Percentiles rank a stretch among this genome's conserved stretches.
Conservation (phyloP, 2,113 vertebrate species). For the Trematomus loennbergii region DNA sequence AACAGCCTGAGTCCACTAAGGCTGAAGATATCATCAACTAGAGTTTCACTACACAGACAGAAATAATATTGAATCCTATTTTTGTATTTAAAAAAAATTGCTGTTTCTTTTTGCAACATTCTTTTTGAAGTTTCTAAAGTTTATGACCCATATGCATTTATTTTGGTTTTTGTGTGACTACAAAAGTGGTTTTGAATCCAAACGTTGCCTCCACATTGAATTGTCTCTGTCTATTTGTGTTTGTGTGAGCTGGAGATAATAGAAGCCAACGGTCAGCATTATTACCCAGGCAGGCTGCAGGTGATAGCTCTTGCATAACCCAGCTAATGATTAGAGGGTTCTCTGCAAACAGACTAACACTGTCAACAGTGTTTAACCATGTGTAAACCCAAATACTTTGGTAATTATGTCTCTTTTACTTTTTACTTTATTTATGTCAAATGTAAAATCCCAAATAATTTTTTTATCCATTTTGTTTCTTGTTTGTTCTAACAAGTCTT, state of each 20-base stretch:
- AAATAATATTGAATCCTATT: too few species aligned
- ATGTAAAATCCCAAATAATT: not conserved
- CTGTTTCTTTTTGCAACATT: too few species aligned
- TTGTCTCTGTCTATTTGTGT: constrained; percentile 42
- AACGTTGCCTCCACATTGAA: not conserved
- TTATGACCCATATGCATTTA: not conserved
- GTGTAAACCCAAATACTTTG: not conserved
- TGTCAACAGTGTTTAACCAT: constrained; percentile 16
- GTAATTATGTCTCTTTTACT: not conserved
- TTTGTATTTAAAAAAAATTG: too few species aligned
- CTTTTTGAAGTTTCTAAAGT: too few species aligned
- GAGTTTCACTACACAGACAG: too few species aligned
- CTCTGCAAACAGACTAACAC: constrained; percentile 47
- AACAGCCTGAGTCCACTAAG: too few species aligned
- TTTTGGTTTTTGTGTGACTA: not conserved
- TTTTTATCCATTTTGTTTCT: not conserved
- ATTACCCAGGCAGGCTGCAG: constrained; percentile 65
- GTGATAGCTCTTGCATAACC: constrained; percentile 73
- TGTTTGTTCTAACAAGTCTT: not conserved
- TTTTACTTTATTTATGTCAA: not conserved
- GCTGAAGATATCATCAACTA: too few species aligned
- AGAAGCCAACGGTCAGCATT: constrained; percentile 72
- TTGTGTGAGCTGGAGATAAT: constrained; percentile 61
- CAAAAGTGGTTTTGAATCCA: not conserved
- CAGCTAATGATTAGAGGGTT: constrained; percentile 71